A percentile compares a stretch with the other conserved stretches of the same genome.
These are phyloP conservation scores for Dermatemys mawii DNA, from an alignment of 2,113 vertebrate species.

Conservation along the genomic window DNA sequence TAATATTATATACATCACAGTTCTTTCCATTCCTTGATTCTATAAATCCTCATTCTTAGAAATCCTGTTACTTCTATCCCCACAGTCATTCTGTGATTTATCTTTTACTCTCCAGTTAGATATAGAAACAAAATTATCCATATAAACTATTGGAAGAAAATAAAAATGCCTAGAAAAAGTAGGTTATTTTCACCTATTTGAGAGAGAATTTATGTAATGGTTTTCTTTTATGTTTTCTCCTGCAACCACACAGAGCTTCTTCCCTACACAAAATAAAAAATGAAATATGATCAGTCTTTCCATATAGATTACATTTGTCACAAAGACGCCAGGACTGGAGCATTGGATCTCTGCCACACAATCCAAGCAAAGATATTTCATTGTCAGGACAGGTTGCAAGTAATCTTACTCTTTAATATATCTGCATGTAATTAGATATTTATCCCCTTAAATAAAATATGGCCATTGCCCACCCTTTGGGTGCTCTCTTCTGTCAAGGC, in stretches of 20 bases:
- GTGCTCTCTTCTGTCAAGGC: too few species aligned
- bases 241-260: fast-evolving
- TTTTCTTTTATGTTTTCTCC: not conserved
- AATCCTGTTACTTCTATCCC: not conserved
- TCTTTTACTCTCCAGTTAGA: not conserved
- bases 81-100: not conserved
- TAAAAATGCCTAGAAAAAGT: not conserved
- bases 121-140: not conserved
- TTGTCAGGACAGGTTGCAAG: not conserved
- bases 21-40: not conserved
- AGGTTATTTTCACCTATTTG: not conserved
- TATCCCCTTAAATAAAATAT: not conserved
- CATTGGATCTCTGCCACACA: not conserved
- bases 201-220: not conserved
- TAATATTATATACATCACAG: not conserved
- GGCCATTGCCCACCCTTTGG: not conserved
- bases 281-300: not conserved
- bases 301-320: not conserved
- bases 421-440: not conserved
- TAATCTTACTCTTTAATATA: not conserved
- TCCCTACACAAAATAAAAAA: not conserved
- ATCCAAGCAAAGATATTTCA: not conserved
- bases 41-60: not conserved
- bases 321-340: not conserved
- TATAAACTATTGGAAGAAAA: not conserved